These are phyloP conservation scores for Oscheius sp. DNA, from an alignment of 1,140 invertebrate genomes.

Conservation along the genomic window DNA sequence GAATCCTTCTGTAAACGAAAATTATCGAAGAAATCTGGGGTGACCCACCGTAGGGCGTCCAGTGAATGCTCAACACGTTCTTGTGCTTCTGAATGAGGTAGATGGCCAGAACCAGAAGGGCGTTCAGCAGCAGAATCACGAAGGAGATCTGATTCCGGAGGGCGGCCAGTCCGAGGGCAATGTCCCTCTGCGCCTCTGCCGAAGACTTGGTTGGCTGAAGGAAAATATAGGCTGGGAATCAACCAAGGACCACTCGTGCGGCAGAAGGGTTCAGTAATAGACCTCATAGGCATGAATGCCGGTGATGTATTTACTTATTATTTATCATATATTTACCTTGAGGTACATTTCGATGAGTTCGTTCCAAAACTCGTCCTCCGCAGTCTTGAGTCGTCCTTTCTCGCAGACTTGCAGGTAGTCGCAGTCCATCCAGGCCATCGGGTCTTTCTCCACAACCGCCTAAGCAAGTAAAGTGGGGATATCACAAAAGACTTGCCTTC, in stretches of 20 bases:
- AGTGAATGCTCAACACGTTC: conserved; percentile 59
- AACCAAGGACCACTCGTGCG: not conserved
- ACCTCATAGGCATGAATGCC: no score
- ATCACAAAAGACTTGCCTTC: not conserved
- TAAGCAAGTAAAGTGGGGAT: no score
- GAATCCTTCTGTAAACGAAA: conserved; percentile 48
- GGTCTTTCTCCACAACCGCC: not conserved
- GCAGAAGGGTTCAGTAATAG: no score
- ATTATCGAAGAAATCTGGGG: not conserved
- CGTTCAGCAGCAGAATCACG: conserved; percentile 66
- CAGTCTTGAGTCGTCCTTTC: conserved; percentile 44
- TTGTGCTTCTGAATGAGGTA: conserved; percentile 63
- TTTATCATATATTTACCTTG: conserved; percentile 39
- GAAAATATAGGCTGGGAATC: not conserved
- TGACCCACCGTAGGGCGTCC: conserved; percentile 48
- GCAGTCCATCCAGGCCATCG: conserved; percentile 51
- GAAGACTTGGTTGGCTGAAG: conserved; percentile 46
- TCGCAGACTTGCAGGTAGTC: conserved; percentile 51
- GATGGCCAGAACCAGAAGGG: conserved; percentile 65
- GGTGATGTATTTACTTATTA: no score
- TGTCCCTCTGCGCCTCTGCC: conserved; percentile 50
- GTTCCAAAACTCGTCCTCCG: conserved; percentile 55
- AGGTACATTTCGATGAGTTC: conserved; percentile 58
- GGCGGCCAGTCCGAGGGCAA: conserved; percentile 61
- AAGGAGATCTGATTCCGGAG: conserved; percentile 66